Evolutionary conservation across 2,113 vertebrate species (phyloP), one percentile per base, ranked within the genome.

Genomic region (Miniopterus natalensis): DNA sequence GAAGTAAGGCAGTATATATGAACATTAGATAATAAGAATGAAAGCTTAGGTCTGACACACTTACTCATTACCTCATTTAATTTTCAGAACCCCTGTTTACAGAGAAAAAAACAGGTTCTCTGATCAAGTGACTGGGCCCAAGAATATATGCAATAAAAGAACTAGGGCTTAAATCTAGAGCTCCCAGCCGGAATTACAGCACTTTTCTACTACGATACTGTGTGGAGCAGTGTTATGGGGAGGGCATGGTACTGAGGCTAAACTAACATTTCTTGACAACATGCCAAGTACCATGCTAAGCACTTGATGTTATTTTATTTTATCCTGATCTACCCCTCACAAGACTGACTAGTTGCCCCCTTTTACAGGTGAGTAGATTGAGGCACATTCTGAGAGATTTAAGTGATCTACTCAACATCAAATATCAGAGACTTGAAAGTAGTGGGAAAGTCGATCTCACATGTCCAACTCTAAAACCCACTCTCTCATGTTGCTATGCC

Each of bases 71-170:
- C 3, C 2, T 51, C 27, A 47, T 84, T 90, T 77, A 80, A 70
- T 88, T 74, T 90, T 70, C 55, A 84, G 47, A 94, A 42, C 8
- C 17, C 40, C 13, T 85, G 53, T 95, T 61, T 93, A 92, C 23
- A 91, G 61, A 81, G 49, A 23, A 95, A 29, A 42, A 73, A 86
- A 74, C 25, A 90, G 21, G 65, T 27, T 49, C 61, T 74, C 31
- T 73, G 45, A 70, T 88, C 45, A 80, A 88, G 7, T 59, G 47
- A 96, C 14, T 85, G 31, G 27, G 63, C 13, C 40, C 23, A 94
- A 90, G 75, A 79, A 92, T 51, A 83, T 51, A 55, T 4, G 5
- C 61, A 89, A 3, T 42, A 70, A 71, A 63, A 45, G 21, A 88
- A 53, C 20, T 45, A 74, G 23, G 36, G 65, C 29, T 71, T 89